Conservation (phyloP, 2,113 vertebrate genomes). For the Columba livia region DNA sequence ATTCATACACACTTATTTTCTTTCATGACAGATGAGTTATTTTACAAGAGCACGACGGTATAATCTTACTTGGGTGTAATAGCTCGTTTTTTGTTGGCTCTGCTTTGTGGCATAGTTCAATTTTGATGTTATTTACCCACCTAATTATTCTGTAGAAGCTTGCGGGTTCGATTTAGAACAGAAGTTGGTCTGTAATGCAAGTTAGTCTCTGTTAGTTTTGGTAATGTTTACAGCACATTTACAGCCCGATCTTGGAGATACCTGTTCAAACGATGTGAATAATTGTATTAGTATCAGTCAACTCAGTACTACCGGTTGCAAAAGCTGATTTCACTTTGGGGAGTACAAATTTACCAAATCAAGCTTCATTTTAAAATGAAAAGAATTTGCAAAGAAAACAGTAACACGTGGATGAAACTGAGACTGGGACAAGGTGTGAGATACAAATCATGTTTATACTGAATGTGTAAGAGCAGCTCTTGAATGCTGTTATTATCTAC, state of each 20-base stretch:
- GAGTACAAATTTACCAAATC: background rate
- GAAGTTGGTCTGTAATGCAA: background rate
- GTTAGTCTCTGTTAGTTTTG: background rate
- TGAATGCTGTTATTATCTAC: background rate
- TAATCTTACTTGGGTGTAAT: background rate
- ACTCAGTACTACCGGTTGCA: background rate
- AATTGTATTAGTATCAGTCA: background rate
- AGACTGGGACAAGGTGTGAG: background rate
- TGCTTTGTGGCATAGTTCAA: background rate
- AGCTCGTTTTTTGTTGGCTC: background rate
- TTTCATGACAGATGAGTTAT: background rate
- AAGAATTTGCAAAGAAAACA: background rate
- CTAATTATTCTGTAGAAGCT: background rate
- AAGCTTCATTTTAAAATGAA: background rate
- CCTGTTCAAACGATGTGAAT: background rate
- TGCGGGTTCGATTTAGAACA: background rate
- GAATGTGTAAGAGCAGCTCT: background rate
- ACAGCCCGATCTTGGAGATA: background rate
- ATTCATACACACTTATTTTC: background rate
- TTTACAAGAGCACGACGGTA: background rate
- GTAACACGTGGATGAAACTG: background rate
- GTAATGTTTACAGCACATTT: background rate
- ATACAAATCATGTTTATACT: background rate
- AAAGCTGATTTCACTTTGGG: background rate
- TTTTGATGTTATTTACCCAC: background rate